Percentiles rank a stretch among this genome's conserved stretches.
Conservation (phyloP, 2,113 vertebrate genomes). For the Chaenocephalus aceratus region DNA sequence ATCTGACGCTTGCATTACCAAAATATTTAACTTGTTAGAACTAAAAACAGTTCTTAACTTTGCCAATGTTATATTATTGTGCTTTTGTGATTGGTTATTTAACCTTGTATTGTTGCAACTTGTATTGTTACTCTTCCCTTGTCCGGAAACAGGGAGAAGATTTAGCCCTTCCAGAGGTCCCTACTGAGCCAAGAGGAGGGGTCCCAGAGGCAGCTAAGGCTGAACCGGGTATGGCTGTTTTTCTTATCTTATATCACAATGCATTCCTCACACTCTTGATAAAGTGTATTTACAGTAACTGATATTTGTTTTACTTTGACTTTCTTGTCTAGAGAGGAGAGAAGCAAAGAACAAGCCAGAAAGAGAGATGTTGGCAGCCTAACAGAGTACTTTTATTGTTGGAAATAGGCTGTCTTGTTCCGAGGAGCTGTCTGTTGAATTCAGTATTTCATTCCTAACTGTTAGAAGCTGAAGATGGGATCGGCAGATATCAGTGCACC, state of each 20-base stretch:
- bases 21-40: neutral
- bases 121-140: neutral
- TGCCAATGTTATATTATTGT: neutral
- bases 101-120: neutral
- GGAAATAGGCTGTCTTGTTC: slow-evolving; percentile 17
- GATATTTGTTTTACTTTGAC: slow-evolving; percentile 14
- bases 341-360: slow-evolving; percentile 67
- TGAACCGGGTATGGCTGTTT: slow-evolving; percentile 80
- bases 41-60: neutral
- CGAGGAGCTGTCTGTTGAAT: slow-evolving; percentile 7
- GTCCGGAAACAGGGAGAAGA: slow-evolving; percentile 82
- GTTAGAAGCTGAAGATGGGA: slow-evolving; percentile 12
- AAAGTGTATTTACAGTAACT: neutral
- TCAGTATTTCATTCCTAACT: slow-evolving; percentile 25
- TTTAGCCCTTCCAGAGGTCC: slow-evolving; percentile 90
- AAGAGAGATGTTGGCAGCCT: slow-evolving; percentile 82
- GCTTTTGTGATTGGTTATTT: neutral
- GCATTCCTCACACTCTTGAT: neutral
- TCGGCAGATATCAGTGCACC: slow-evolving; percentile 19
- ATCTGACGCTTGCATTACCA: neutral
- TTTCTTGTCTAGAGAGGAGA: slow-evolving; percentile 75
- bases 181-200: slow-evolving; percentile 83
- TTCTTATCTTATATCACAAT: neutral
- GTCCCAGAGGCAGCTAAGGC: slow-evolving; percentile 69
- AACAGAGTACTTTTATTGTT: slow-evolving; percentile 32